Base-by-base conservation (phyloP, 2,888 invertebrate genomes). In the Mythimna loreyi region DNA sequence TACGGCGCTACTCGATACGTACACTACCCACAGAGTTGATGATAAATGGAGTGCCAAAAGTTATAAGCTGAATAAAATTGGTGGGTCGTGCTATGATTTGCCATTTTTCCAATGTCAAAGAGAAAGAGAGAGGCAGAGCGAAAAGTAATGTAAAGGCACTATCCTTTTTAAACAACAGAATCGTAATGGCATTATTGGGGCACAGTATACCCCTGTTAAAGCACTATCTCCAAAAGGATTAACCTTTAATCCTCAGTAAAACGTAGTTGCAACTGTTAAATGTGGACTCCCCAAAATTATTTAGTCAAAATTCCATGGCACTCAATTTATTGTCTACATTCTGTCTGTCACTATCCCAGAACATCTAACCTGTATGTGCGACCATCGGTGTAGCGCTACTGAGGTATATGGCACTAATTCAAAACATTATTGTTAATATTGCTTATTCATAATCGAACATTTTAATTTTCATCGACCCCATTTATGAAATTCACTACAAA, bases 1-100 rank as follows among this genome's bases (percentile, higher is more conserved):
- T 92, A 93, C 89, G 85, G 87, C 86, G 85, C 91, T 93, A 93
- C 89, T 86, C 77, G 89, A 75, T 80, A 81, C 89, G 79, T 91
- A 89, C 89, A 78, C 90, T 92, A 90, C 78, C 72, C 69, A 78
- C 63, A 57, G 58, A 72, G 50, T 25, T 50, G 25, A 55, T 28
- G 47, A 62, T 59, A 49, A 67, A 78, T 62, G 69, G 64, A 79
- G 58, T 60, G 43, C 67, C 19, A 40, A 30, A 8, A 19, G 63
- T 8, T 30, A 4, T 25, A 9, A 2, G 25, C 6, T 25, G 19
- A 52, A 19, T 52, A 8, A 52, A 4, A 6, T 33, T 19, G 5
- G 6, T 11, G 30, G 21, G n/a, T 6, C 53, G 9, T 2, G 30
- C 30, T n/a, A 11, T 7, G 11, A 5, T 5, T 9, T 11, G 7